These are phyloP conservation scores for Drosophila miranda DNA, from an alignment of 1,140 invertebrate species.

Conservation along the genomic window DNA sequence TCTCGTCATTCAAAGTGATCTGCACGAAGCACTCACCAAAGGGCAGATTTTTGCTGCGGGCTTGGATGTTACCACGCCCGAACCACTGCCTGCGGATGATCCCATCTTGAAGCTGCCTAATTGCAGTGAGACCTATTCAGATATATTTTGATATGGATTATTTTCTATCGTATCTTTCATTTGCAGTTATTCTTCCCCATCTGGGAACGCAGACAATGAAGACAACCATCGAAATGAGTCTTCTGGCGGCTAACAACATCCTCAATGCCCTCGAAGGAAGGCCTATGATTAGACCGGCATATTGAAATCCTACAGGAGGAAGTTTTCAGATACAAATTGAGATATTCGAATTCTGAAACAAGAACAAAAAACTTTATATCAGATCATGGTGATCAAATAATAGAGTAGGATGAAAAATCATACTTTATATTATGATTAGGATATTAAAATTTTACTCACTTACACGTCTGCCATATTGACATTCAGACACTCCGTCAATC, in stretches of 20 bases:
- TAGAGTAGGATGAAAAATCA: too few species aligned
- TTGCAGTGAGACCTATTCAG: slow-evolving; percentile 85
- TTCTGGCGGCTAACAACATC: slow-evolving; percentile 90
- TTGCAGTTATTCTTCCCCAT: slow-evolving; percentile 90
- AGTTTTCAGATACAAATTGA: too few species aligned
- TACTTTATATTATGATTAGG: too few species aligned
- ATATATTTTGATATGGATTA: slow-evolving; percentile 10
- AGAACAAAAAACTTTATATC: too few species aligned
- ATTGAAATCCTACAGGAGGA: slow-evolving; percentile 28
- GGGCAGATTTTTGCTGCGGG: slow-evolving; percentile 92
- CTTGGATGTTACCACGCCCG: slow-evolving; percentile 94
- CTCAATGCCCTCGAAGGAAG: slow-evolving; percentile 88
- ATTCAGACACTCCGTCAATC: slow-evolving; percentile 85
- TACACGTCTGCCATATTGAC: too few species aligned
- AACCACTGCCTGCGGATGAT: slow-evolving; percentile 91
- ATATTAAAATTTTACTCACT: too few species aligned
- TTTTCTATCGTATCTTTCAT: slow-evolving; percentile 63
- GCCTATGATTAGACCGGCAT: slow-evolving; percentile 85
- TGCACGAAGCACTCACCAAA: slow-evolving; percentile 88
- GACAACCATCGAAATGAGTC: slow-evolving; percentile 91
- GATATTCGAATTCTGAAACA: too few species aligned
- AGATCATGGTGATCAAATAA: too few species aligned
- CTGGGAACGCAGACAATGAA: slow-evolving; percentile 92
- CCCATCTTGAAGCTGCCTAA: slow-evolving; percentile 90
- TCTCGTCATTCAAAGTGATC: slow-evolving; percentile 89